Evolutionary conservation across 2,888 invertebrate species (phyloP), one percentile per base, ranked within the genome.

Genomic region (Acanthosepion pharaonis): DNA sequence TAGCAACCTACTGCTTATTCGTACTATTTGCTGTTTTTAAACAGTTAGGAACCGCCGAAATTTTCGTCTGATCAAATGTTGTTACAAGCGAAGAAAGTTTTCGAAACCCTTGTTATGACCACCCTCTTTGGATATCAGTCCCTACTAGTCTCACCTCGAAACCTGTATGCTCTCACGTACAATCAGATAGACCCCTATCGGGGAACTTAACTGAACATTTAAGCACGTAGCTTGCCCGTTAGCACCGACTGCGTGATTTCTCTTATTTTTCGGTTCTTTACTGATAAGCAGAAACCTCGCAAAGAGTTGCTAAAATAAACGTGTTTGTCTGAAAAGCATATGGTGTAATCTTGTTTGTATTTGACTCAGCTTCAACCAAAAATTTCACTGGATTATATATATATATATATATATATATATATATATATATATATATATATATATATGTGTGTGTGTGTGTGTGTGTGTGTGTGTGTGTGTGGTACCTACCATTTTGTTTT

Each of bases 401-500:
- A 28, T 28, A 64, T 28, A 28, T 9, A 64, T 28, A 28, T 28
- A 64, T 64, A 64, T 64, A 64, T 64, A 64, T 64, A 64, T 64
- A 64, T 64, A 64, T 64, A 64, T 64, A 64, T 64, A 64, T 64
- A 64, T 64, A 64, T 64, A 64, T 64, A 64, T 64, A 64, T 64
- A 64, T n/a, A n/a, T n/a, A n/a, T n/a, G 33, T 64, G 28, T 64
- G 9, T 28, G 28, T 28, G 9, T 64, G 28, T 64, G 11, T 64
- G 33, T 64, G 28, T 64, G 9, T 28, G 28, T 28, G 9, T 64
- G 28, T 64, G 11, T 64, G 28, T 64, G 28, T 55, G 55, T 15
- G 3, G n/a, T 78, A 11, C 15, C 23, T 23, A 23, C 5, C 5
- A 59, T 59, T 23, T 59, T n/a, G 59, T 23, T 5, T 59, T 23